Evolutionary conservation across 2,797 vertebrate genomes (phyloP), one percentile per base, ranked within the genome.

Genomic region (Spatula clypeata): DNA sequence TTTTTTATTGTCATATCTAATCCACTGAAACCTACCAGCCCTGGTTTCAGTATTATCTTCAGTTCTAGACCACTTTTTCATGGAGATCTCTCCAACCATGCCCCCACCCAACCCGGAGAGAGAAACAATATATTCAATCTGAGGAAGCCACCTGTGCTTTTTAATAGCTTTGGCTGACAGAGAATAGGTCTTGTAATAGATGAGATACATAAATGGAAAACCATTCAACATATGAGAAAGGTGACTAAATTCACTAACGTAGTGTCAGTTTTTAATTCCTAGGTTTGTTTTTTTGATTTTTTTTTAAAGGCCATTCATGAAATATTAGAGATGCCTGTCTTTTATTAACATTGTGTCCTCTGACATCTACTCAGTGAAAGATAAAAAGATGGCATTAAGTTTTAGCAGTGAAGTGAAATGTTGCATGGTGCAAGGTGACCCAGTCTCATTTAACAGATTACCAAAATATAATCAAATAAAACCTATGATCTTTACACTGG

Each of bases 331-430:
- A 90, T 94, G 70, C 66, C 89, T 88, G 81, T 91, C 94, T 96
- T 96, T 87, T 92, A 98, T 98, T 97, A 98, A 97, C 79, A 83
- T 90, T 96, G 91, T 44, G 83, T 97, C 97, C 97, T 98, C 92
- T 97, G 97, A 98, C 97, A 97, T 93, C 94, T 85, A 94, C 84
- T 97, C 96, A 92, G 66, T 80, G 95, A 97, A 98, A 98, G 97
- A 96, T 96, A 97, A 98, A 97, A 95, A 97, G 86, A 97, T 94
- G 97, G 96, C 86, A 97, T 98, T 98, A 98, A 98, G 96, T 98
- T 98, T 97, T 95, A 97, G 94, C 93, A 95, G 91, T 77, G 88
- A 94, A 97, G 91, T 95, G 77, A 97, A 97, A 97, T 89, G 94
- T 95, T 97, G 75, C 93, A 87, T 87, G 93, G 94, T 96, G 58